Evolutionary conservation across 2,113 vertebrate species (phyloP).

Genomic region (Calyptomena viridis): DNA sequence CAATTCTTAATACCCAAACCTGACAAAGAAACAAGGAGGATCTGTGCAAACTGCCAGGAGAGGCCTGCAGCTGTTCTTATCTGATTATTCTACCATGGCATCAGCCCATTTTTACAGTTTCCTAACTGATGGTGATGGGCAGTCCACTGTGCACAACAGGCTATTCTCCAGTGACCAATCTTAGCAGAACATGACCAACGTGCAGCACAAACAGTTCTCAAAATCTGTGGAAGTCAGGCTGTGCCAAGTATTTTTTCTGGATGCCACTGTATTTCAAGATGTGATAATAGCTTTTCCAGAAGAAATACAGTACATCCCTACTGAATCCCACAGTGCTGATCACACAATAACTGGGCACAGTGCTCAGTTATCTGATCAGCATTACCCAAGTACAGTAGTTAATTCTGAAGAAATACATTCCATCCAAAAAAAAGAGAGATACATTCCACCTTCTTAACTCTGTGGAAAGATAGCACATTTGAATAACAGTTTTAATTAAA

Average conservation of each 20-base stretch:
- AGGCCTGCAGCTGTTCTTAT: neutral
- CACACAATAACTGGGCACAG: neutral
- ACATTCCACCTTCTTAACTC: neutral
- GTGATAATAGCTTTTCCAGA: neutral
- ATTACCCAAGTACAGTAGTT: neutral
- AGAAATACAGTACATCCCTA: neutral
- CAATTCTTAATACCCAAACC: neutral
- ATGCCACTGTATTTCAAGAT: neutral
- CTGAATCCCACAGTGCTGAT: neutral
- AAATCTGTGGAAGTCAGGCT: neutral
- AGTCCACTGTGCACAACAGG: neutral
- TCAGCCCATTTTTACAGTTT: neutral
- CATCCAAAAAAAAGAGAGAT: neutral
- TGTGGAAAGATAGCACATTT: neutral
- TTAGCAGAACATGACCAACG: neutral
- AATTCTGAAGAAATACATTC: neutral
- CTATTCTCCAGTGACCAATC: neutral
- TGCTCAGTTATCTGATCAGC: neutral
- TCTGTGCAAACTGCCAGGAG: neutral
- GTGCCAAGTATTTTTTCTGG: neutral
- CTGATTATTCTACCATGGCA: neutral
- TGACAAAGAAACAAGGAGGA: neutral
- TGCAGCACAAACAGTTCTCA: neutral
- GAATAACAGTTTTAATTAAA: constrained; percentile 41
- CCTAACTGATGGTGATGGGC: neutral